phyloP scores from a whole-genome alignment of 2,888 invertebrate species.

The Apamea anceps region DNA sequence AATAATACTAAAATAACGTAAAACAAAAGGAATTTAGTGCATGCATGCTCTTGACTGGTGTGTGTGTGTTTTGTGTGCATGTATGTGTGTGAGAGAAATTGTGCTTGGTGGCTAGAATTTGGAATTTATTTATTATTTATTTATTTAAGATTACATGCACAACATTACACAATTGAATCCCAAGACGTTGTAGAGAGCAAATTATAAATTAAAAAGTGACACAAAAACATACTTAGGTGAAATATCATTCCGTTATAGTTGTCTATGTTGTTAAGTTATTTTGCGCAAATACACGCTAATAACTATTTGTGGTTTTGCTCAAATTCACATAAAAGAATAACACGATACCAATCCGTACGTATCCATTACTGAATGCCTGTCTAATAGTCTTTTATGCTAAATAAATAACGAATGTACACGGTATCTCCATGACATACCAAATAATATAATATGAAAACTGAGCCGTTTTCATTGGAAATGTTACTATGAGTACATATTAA shows the following conservation, averaged over 20 bases:
- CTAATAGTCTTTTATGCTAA: not conserved
- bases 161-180: no score
- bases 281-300: not conserved
- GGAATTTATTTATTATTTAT: not conserved
- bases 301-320: not conserved
- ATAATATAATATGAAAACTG: not conserved
- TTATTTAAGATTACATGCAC: no score
- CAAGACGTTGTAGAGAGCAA: no score
- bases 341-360: not conserved
- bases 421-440: not conserved
- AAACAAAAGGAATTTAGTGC: not conserved
- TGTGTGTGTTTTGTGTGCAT: not conserved
- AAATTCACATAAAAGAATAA: not conserved
- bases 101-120: not conserved
- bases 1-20: not conserved
- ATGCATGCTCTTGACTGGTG: not conserved
- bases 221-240: no score
- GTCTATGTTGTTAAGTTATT: not conserved
- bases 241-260: not conserved
- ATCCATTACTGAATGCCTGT: not conserved
- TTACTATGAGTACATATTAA: not conserved
- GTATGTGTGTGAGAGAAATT: not conserved
- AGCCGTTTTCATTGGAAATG: constrained; percentile 14
- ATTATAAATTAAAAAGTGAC: no score
- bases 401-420: constrained; percentile 1